Conservation (phyloP, 1,140 invertebrate genomes). For the Adelges cooleyi region DNA sequence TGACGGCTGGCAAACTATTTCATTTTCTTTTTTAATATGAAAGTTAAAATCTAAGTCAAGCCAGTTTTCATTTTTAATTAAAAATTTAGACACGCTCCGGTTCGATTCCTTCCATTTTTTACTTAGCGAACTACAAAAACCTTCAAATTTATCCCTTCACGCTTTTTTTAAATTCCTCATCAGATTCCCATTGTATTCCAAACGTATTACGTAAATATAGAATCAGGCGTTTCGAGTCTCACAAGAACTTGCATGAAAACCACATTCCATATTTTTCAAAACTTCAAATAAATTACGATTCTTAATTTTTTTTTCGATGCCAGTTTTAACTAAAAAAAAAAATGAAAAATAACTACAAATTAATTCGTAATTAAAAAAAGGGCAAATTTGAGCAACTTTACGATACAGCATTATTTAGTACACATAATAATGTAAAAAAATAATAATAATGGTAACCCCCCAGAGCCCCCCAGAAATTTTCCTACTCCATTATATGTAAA, state of each 20-base stretch:
- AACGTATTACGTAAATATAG: background rate
- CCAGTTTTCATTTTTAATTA: background rate
- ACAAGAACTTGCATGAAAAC: constrained; percentile 2
- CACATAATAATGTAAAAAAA: background rate
- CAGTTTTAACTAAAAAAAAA: background rate
- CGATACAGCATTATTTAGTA: background rate
- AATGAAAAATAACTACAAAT: too few relatives aligned
- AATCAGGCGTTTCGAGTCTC: background rate
- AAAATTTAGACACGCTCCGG: background rate
- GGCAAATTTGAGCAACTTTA: background rate
- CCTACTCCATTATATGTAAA: background rate
- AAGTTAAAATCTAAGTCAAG: constrained; percentile 2
- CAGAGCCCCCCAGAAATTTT: background rate
- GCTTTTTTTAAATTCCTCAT: background rate
- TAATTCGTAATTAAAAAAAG: background rate
- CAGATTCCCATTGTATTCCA: background rate
- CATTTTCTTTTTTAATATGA: background rate
- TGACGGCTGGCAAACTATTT: background rate
- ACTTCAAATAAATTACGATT: constrained; percentile 3
- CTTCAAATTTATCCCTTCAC: background rate
- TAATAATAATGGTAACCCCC: background rate
- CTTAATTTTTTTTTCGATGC: background rate
- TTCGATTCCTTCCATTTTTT: constrained; percentile 1
- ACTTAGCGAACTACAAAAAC: constrained; percentile 4
- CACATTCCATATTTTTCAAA: too few relatives aligned